A percentile compares a stretch with the other conserved stretches of the same genome.
Evolutionary conservation across 2,797 vertebrate species (phyloP).

Genomic region (Esox masquinongy): DNA sequence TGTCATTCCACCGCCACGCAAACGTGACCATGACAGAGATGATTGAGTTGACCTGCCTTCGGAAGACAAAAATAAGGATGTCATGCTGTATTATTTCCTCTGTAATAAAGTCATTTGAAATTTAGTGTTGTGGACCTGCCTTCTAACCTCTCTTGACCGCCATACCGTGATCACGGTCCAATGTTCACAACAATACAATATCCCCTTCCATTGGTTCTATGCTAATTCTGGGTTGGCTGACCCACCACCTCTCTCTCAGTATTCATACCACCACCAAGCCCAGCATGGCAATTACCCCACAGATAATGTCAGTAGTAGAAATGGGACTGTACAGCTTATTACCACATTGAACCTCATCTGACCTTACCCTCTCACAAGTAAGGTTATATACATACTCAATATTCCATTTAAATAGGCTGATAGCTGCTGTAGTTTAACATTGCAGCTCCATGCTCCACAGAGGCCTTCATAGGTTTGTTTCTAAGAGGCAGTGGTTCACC

Average conservation of each 20-base stretch:
- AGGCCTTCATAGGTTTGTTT: conserved; percentile 59
- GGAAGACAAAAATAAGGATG: not conserved
- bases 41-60: not conserved
- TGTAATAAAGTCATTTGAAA: not conserved
- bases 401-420: conserved; percentile 68
- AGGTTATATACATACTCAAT: conserved; percentile 72
- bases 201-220: not conserved
- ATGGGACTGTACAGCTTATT: conserved; percentile 53
- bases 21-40: not conserved
- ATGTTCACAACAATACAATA: not conserved
- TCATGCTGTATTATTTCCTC: not conserved
- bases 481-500: conserved; percentile 61
- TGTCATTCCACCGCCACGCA: not conserved
- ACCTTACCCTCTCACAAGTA: conserved; percentile 58
- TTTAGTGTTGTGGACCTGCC: not conserved
- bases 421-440: conserved; percentile 54
- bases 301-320: conserved; percentile 58
- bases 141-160: not conserved
- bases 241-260: conserved; percentile 38
- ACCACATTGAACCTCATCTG: conserved; percentile 59
- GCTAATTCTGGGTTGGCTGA: conserved; percentile 28
- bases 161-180: not conserved
- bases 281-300: conserved; percentile 58
- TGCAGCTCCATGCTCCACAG: conserved; percentile 40
- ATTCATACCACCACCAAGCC: conserved; percentile 54